Evolutionary conservation across 2,888 invertebrate genomes (phyloP), one percentile per base, ranked within the genome.

Genomic region (Hymenopus coronatus): DNA sequence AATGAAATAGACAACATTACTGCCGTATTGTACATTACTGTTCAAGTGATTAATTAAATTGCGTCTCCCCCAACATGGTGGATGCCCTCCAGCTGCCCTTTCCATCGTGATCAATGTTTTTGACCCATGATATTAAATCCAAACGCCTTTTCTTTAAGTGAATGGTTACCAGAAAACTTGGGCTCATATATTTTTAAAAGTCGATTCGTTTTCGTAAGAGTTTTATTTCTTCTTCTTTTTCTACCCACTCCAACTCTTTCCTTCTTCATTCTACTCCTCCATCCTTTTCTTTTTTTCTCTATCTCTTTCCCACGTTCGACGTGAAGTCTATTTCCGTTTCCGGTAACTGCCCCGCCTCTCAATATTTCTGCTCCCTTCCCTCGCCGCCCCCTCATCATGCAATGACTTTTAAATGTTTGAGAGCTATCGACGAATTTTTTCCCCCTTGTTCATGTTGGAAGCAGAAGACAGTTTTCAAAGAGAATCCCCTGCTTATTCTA

Each of bases 151-250:
- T 33, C 82, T 87, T 14, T 82, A 87, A 87, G 87, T 87, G 87
- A 82, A 87, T 87, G 87, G 87, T 82, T 87, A 25, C 46, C 46
- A 54, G 54, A 87, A 82, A 87, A 86, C 81, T 82, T 87, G 81
- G n/a, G 87, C 87, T 87, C 87, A 87, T 87, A 87, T 87, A 87
- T 87, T 87, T 87, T 87, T 87, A 87, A 87, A 87, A 87, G 87
- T 33, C 87, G 87, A 87, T 87, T 87, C 87, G 87, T 87, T 87
- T 87, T 87, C 87, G n/a, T 87, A 87, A 87, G 82, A 87, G 87
- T 87, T 87, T 87, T 87, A 20, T 15, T 70, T 70, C 33, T 28
- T 86, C 81, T 87, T 82, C n/a, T 81, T 70, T 25, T 70, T 70
- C 25, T 70, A 70, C 54, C 54, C 54, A 70, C 54, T 70, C 54